These are phyloP conservation scores for Parasteatoda lunata DNA, from an alignment of 2,888 invertebrate genomes.

Conservation along the genomic window DNA sequence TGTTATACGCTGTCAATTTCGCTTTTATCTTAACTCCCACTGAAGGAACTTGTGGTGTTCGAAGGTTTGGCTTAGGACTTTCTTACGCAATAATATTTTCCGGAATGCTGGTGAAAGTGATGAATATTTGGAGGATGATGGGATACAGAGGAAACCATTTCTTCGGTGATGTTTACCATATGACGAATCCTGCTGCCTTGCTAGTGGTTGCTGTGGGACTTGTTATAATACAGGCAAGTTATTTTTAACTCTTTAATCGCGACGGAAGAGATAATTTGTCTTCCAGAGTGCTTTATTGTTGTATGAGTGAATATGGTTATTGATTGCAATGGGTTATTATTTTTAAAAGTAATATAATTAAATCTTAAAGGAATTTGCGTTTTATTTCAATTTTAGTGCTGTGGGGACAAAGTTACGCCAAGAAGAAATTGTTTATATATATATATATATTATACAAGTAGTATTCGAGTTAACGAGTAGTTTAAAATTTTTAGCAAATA, in stretches of 20 bases:
- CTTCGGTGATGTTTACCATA: slow-evolving; percentile 71
- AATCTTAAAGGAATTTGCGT: too few species aligned
- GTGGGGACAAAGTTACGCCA: too few species aligned
- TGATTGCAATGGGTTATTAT: too few species aligned
- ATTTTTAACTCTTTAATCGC: neutral
- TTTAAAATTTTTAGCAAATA: too few species aligned
- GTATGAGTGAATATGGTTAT: too few species aligned
- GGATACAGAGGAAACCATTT: slow-evolving; percentile 57
- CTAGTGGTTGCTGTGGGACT: slow-evolving; percentile 74
- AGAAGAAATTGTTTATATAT: too few species aligned
- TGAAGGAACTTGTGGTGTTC: slow-evolving; percentile 74
- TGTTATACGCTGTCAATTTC: slow-evolving; percentile 75
- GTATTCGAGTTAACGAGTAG: too few species aligned
- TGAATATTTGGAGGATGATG: slow-evolving; percentile 74
- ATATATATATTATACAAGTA: too few species aligned
- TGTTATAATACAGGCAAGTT: slow-evolving; percentile 73
- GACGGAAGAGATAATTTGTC: too few species aligned
- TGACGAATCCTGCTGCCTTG: slow-evolving; percentile 74
- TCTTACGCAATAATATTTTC: slow-evolving; percentile 75
- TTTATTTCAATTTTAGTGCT: too few species aligned
- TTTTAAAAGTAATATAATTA: too few species aligned
- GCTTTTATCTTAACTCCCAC: slow-evolving; percentile 75
- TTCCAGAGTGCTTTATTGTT: too few species aligned
- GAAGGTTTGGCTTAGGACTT: slow-evolving; percentile 75
- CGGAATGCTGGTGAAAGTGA: slow-evolving; percentile 75